Evolutionary conservation across 1,140 invertebrate species (phyloP).

Genomic region (Euwallacea fornicatus): DNA sequence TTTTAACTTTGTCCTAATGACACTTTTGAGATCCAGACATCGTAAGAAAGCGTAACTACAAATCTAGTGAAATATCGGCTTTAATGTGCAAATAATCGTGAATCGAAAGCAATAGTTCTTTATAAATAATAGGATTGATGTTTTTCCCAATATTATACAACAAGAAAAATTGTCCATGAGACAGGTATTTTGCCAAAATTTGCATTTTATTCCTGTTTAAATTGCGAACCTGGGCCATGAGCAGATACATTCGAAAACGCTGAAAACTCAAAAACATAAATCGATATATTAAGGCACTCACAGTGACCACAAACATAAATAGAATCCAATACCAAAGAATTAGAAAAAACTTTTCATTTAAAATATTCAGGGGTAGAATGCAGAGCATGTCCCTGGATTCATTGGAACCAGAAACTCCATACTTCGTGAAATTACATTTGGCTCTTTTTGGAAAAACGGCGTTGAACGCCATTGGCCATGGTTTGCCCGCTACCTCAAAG

Average conservation of each 20-base stretch:
- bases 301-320: constrained; percentile 64
- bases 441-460: constrained; percentile 74
- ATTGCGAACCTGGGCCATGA: constrained; percentile 59
- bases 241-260: constrained; percentile 58
- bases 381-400: constrained; percentile 69
- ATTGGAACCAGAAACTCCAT: constrained; percentile 63
- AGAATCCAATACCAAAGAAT: constrained; percentile 84
- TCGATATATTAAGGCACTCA: constrained; percentile 65
- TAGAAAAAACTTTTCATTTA: constrained; percentile 80
- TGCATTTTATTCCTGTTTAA: constrained; percentile 56
- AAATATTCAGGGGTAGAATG: constrained; percentile 73
- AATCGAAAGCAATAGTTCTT: constrained; percentile 53
- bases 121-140: constrained; percentile 64
- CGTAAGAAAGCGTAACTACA: too few relatives aligned
- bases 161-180: constrained; percentile 71
- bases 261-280: constrained; percentile 56
- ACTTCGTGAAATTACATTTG: constrained; percentile 73
- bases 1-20: too few relatives aligned
- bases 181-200: constrained; percentile 59
- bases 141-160: constrained; percentile 68
- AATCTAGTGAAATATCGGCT: not conserved
- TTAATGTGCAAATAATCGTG: constrained; percentile 12
- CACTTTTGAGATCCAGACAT: too few relatives aligned
- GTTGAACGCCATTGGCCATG: constrained; percentile 59
- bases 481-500: constrained; percentile 59